Evolutionary conservation across 2,888 invertebrate genomes (phyloP).

Genomic region (Chrysolina oricalcia): DNA sequence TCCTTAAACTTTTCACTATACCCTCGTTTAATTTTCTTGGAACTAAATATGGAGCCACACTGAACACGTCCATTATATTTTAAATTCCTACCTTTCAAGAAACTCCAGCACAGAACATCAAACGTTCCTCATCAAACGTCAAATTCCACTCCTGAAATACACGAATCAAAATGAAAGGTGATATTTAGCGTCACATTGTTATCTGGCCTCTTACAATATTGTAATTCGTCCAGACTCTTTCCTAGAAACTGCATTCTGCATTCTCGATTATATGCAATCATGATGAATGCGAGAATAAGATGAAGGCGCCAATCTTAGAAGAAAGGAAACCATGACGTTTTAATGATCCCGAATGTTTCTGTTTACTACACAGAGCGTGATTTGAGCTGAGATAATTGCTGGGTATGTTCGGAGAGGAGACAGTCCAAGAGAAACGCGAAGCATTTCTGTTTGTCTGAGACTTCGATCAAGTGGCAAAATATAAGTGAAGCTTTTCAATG

Average conservation of each 20-base stretch:
- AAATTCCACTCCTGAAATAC: conserved; percentile 8
- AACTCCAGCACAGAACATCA: background rate
- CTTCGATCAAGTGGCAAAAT: background rate
- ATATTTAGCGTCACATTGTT: conserved; percentile 10
- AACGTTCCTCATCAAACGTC: conserved; percentile 9
- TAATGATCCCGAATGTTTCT: background rate
- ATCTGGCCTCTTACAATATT: background rate
- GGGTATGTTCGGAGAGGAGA: background rate
- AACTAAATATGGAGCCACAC: background rate
- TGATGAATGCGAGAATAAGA: background rate
- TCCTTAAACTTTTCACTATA: too few species aligned
- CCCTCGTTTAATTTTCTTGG: too few species aligned
- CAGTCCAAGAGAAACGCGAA: background rate
- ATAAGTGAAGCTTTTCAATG: too few species aligned
- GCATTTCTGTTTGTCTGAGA: background rate
- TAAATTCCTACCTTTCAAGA: too few species aligned
- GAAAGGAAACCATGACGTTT: background rate
- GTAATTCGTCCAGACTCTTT: background rate
- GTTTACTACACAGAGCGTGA: background rate
- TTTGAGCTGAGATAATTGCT: background rate
- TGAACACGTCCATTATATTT: background rate
- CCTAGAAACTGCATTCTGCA: conserved; percentile 11
- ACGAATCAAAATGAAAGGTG: background rate
- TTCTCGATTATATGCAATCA: conserved; percentile 27
- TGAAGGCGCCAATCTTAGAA: background rate